These are phyloP conservation scores for Nannoperca australis DNA, from an alignment of 2,797 vertebrate species.

Conservation along the genomic window DNA sequence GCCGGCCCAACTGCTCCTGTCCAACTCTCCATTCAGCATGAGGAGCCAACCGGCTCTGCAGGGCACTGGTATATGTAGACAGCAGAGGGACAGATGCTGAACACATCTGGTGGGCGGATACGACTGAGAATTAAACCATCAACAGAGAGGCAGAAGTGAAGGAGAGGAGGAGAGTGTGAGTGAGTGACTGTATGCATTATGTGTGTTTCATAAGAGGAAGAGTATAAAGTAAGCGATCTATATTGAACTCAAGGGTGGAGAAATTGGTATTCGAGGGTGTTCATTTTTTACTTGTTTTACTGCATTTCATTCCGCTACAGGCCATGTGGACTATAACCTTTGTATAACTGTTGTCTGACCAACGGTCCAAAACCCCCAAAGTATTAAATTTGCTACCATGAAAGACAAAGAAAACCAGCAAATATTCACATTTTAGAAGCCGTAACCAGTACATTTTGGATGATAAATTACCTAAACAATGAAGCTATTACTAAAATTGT, in stretches of 20 bases:
- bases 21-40: constrained; percentile 34
- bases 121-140: constrained; percentile 29
- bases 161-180: constrained; percentile 10
- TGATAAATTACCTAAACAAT: not conserved
- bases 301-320: not conserved
- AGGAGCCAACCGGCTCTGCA: constrained; percentile 43
- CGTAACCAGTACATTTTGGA: not conserved
- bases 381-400: not conserved
- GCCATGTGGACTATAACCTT: not conserved
- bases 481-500: not conserved
- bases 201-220: constrained; percentile 5
- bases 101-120: constrained; percentile 55
- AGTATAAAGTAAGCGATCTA: not conserved
- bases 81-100: constrained; percentile 54
- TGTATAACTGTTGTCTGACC: not conserved
- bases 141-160: constrained; percentile 38
- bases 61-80: constrained; percentile 22
- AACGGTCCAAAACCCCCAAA: not conserved
- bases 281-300: not conserved
- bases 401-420: not conserved
- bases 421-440: constrained; percentile 2
- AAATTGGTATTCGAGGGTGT: not conserved
- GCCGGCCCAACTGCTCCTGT: constrained; percentile 43
- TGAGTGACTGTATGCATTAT: not conserved
- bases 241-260: not conserved